Conservation (phyloP, 2,797 vertebrate species). For the Chloroceryle amazona region DNA sequence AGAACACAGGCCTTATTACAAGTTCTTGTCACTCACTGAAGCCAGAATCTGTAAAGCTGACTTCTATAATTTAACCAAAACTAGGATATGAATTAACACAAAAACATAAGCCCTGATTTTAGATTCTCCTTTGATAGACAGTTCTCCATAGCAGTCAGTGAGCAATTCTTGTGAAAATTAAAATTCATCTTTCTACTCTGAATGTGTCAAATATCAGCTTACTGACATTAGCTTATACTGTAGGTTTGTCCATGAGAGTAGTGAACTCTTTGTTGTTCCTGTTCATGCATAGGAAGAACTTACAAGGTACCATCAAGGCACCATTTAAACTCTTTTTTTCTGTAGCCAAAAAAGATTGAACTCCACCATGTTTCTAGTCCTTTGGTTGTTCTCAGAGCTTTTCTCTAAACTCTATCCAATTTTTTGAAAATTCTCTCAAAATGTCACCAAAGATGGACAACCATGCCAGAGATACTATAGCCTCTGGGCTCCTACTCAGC, state of each 20-base stretch:
- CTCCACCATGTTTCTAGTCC: not conserved
- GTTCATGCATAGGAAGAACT: not conserved
- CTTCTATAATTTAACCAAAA: not conserved
- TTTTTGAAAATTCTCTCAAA: not conserved
- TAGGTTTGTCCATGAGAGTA: not conserved
- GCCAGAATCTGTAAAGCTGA: not conserved
- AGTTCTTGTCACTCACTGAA: not conserved
- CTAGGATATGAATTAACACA: not conserved
- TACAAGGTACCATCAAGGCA: not conserved
- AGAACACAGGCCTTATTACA: not conserved
- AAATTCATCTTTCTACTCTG: not conserved
- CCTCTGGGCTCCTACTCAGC: not conserved
- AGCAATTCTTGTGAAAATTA: not conserved
- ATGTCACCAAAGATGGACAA: not conserved
- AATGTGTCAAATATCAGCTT: not conserved
- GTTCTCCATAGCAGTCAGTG: not conserved
- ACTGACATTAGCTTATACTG: not conserved
- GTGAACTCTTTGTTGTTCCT: not conserved
- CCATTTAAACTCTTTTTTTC: not conserved
- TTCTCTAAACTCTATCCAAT: not conserved
- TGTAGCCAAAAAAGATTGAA: not conserved
- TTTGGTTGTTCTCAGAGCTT: not conserved
- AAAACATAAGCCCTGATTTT: not conserved
- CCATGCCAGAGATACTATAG: not conserved
- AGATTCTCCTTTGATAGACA: not conserved